phyloP scores from a whole-genome alignment of 2,113 vertebrate genomes.

The Siphamia tubifer region DNA sequence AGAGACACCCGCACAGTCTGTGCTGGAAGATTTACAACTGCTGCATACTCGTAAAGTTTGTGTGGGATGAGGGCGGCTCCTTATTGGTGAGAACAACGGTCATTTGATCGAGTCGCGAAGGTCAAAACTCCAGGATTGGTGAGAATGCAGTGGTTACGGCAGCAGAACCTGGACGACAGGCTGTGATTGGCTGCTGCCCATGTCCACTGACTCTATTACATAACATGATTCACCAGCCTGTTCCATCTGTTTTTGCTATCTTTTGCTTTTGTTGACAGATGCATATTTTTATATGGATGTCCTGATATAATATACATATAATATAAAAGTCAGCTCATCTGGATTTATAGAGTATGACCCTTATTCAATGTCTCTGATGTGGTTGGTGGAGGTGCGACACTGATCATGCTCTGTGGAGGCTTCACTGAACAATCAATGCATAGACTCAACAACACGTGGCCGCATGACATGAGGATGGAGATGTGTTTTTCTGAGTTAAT shows the following conservation, averaged over 20 bases:
- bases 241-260: not conserved
- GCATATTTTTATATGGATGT: no score
- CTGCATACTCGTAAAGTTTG: not conserved
- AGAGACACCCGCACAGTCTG: not conserved
- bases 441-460: not conserved
- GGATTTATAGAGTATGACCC: no score
- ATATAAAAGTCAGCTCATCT: no score
- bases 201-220: constrained; percentile 14
- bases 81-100: not conserved
- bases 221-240: constrained; percentile 1
- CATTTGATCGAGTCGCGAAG: not conserved
- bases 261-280: no score
- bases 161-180: not conserved
- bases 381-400: no score
- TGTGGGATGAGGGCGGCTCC: not conserved
- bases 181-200: not conserved
- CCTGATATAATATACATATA: not conserved
- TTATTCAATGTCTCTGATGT: no score
- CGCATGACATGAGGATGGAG: not conserved
- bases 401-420: not conserved
- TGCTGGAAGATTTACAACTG: not conserved
- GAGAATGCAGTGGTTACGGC: not conserved
- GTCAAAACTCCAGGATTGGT: not conserved
- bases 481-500: not conserved
- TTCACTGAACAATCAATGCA: no score